Conservation (phyloP, 2,888 invertebrate genomes). For the Heliconius erato region DNA sequence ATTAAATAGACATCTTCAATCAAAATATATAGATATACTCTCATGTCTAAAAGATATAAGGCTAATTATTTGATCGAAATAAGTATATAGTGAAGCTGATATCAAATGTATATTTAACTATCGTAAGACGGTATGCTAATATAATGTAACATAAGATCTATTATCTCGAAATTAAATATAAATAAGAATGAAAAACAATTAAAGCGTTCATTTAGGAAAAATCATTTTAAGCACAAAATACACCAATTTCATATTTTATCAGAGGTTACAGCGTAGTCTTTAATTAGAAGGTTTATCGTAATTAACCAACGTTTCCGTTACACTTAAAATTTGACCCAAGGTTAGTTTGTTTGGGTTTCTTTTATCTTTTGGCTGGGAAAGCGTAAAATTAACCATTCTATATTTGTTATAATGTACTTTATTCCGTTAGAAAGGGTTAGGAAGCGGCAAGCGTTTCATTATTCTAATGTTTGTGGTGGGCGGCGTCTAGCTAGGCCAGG, state of each 20-base stretch:
- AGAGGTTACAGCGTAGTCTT: not conserved
- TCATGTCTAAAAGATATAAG: no score
- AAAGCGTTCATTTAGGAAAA: not conserved
- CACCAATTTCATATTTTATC: not conserved
- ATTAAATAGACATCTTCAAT: no score
- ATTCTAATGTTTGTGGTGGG: slow-evolving; percentile 79
- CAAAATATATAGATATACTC: no score
- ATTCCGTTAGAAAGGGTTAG: slow-evolving; percentile 69
- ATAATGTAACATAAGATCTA: no score
- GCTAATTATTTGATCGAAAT: no score
- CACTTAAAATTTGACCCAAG: slow-evolving; percentile 27
- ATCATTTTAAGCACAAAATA: not conserved
- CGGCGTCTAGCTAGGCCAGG: slow-evolving; percentile 74
- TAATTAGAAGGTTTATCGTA: slow-evolving; percentile 24
- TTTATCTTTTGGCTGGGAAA: slow-evolving; percentile 30
- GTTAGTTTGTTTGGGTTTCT: slow-evolving; percentile 25
- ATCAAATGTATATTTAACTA: no score
- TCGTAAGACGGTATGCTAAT: no score
- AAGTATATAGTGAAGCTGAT: no score
- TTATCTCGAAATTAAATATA: not conserved
- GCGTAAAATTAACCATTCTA: slow-evolving; percentile 41
- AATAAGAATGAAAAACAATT: not conserved
- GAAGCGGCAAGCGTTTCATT: slow-evolving; percentile 76
- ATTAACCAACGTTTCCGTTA: slow-evolving; percentile 17
- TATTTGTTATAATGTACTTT: slow-evolving; percentile 60